These are phyloP conservation scores for Cepphus grylle DNA, from an alignment of 2,113 vertebrate species.

Conservation along the genomic window DNA sequence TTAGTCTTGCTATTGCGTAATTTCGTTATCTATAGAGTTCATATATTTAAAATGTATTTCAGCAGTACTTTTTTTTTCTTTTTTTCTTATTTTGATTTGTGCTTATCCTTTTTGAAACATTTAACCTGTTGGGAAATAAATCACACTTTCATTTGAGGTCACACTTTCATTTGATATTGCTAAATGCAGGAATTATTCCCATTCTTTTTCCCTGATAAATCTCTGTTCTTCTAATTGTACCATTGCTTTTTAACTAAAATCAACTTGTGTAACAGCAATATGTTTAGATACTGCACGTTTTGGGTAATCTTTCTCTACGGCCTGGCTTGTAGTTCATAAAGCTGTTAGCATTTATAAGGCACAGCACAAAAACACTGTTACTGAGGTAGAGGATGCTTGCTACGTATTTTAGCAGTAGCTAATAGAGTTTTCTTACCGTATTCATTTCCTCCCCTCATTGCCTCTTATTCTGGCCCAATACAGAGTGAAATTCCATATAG, in stretches of 20 bases:
- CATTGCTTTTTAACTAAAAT: neutral
- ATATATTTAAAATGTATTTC: neutral
- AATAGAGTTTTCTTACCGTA: neutral
- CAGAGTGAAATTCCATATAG: neutral
- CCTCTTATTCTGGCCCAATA: neutral
- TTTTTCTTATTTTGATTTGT: neutral
- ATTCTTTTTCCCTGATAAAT: neutral
- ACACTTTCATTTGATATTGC: neutral
- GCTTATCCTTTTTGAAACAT: neutral
- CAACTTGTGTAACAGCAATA: neutral
- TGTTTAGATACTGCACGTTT: neutral
- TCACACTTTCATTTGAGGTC: neutral
- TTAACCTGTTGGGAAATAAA: neutral
- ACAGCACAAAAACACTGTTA: neutral
- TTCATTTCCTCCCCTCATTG: neutral
- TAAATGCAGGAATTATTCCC: neutral
- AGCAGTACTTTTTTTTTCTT: neutral
- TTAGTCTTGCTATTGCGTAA: too few species aligned
- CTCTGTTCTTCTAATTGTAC: neutral
- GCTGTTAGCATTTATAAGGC: neutral
- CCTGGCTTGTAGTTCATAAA: neutral
- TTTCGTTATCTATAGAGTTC: neutral
- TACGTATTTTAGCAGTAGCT: neutral
- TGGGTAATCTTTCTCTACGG: neutral
- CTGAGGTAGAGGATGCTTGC: neutral